phyloP scores from a whole-genome alignment of 2,888 invertebrate species.

The Oasisia sp. region DNA sequence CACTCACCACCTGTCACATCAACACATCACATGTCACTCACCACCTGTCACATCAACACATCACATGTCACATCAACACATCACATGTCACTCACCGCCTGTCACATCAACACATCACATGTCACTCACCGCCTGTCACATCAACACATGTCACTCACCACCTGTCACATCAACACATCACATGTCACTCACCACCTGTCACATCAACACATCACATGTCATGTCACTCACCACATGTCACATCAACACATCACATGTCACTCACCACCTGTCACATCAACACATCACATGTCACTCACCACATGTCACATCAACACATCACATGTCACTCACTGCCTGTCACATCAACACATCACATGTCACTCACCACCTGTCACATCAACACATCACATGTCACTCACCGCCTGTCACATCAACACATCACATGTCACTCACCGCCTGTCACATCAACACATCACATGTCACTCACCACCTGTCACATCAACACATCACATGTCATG shows the following conservation, averaged over 20 bases:
- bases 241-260: background rate
- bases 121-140: conserved; percentile 68
- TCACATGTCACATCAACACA: background rate
- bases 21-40: background rate
- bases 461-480: conserved; percentile 68
- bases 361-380: conserved; percentile 68
- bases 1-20: conserved; percentile 68
- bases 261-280: conserved; percentile 68
- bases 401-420: conserved; percentile 67
- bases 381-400: background rate
- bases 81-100: too few species aligned
- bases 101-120: background rate
- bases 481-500: background rate
- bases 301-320: conserved; percentile 35
- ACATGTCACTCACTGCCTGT: conserved; percentile 68
- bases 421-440: conserved; percentile 68
- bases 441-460: background rate
- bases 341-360: background rate
- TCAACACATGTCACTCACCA: conserved; percentile 67
- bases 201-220: background rate
- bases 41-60: conserved; percentile 67
- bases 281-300: conserved; percentile 66
- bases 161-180: conserved; percentile 55
- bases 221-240: conserved; percentile 71
- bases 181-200: conserved; percentile 68